Conservation (phyloP, 2,888 invertebrate genomes). For the Megastigmus dorsalis region DNA sequence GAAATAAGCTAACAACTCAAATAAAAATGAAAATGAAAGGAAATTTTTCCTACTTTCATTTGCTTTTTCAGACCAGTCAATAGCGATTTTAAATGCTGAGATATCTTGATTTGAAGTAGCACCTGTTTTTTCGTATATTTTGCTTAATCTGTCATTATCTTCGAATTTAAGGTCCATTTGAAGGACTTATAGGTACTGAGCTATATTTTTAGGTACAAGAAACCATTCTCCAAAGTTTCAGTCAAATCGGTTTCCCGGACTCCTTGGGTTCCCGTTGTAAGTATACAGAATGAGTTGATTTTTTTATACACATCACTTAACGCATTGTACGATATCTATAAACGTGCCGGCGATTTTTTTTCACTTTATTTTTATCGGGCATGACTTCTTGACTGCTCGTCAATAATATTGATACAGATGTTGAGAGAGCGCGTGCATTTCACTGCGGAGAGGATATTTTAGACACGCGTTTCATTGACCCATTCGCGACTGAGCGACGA, state of each 20-base stretch:
- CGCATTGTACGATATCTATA: not conserved
- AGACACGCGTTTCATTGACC: no score
- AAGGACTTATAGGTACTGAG: no score
- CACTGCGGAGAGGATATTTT: not conserved
- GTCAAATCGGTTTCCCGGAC: no score
- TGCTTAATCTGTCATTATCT: not conserved
- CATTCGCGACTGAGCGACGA: no score
- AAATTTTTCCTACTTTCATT: no score
- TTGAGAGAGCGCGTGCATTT: not conserved
- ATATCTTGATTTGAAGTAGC: no score
- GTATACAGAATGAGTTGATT: not conserved
- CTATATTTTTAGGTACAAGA: not conserved
- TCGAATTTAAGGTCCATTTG: not conserved
- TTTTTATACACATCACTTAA: not conserved
- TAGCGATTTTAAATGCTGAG: no score
- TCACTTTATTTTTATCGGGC: constrained; percentile 30
- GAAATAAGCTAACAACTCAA: no score
- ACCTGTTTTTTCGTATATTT: not conserved
- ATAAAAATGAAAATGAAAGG: no score
- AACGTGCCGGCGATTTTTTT: not conserved
- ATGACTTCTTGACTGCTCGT: constrained; percentile 5
- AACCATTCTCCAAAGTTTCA: no score
- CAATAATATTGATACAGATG: constrained; percentile 12
- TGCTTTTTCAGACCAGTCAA: no score
- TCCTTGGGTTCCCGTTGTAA: no score